A percentile compares a stretch with the other conserved stretches of the same genome.
Evolutionary conservation across 2,113 vertebrate species (phyloP).

Genomic region (Gasterosteus nipponicus): DNA sequence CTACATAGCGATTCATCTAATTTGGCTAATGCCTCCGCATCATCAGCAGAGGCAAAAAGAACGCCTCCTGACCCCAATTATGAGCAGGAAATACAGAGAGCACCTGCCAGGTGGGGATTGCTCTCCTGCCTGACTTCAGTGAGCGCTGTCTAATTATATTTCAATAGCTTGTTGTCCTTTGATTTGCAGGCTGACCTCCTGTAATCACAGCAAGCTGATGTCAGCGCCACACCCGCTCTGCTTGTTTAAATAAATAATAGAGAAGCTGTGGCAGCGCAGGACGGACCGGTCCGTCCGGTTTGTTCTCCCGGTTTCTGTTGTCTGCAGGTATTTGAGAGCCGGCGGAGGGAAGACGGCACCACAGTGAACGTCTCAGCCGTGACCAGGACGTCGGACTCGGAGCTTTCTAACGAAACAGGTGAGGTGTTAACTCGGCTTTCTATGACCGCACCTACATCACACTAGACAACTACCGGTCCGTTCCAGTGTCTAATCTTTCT

Average conservation of each 20-base stretch:
- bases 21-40: neutral
- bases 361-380: neutral
- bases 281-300: slow-evolving; percentile 22
- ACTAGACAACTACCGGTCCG: neutral
- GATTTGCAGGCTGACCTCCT: neutral
- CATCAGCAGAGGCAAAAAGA: neutral
- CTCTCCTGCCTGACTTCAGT: neutral
- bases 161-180: neutral
- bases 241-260: neutral
- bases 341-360: neutral
- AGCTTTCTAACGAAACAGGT: slow-evolving; percentile 19
- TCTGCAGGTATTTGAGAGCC: slow-evolving; percentile 2
- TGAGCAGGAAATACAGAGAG: neutral
- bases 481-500: too few relatives aligned
- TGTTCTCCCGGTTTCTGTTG: neutral
- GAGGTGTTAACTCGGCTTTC: neutral
- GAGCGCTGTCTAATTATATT: neutral
- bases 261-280: neutral
- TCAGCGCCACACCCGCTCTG: neutral
- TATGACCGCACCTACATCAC: neutral
- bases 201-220: neutral
- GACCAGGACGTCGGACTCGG: neutral
- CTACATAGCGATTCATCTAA: neutral
- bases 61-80: neutral
- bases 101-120: neutral